Evolutionary conservation across 2,113 vertebrate genomes (phyloP).

Genomic region (Ellobius talpinus): DNA sequence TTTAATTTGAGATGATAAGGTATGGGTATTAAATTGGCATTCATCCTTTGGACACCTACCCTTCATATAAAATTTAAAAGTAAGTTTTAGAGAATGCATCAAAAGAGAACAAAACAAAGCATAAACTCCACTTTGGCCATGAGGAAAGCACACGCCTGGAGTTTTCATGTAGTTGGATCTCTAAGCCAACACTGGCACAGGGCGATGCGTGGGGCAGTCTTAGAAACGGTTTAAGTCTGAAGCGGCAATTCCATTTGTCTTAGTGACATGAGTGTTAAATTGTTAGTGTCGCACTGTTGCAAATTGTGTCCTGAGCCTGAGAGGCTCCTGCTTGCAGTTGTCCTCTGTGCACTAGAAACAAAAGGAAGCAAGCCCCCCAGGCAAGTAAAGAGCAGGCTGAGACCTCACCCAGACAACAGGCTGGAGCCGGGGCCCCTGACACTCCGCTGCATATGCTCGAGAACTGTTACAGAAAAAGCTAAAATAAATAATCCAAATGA

Average conservation of each 20-base stretch:
- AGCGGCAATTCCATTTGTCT: constrained; percentile 79
- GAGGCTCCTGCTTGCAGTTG: constrained; percentile 70
- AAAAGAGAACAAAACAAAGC: too few species aligned
- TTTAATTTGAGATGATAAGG: constrained; percentile 49
- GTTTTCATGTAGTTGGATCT: constrained; percentile 55
- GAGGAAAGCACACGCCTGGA: background rate
- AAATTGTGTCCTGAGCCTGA: constrained; percentile 72
- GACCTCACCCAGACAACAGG: background rate
- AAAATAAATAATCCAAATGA: constrained; percentile 69
- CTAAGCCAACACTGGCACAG: constrained; percentile 36
- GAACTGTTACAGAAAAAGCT: constrained; percentile 62
- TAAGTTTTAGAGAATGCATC: constrained; percentile 13
- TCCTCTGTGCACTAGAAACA: constrained; percentile 72
- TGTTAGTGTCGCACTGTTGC: constrained; percentile 79
- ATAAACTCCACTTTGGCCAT: background rate
- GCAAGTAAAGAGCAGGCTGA: constrained; percentile 53
- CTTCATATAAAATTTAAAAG: constrained; percentile 20
- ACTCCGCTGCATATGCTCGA: constrained; percentile 54
- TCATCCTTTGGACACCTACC: background rate
- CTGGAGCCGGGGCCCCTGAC: constrained; percentile 29
- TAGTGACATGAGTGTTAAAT: constrained; percentile 78
- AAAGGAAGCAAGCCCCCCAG: constrained; percentile 38
- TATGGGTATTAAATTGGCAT: background rate
- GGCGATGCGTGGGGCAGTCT: constrained; percentile 68
- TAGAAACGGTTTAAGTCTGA: constrained; percentile 81